Conservation (phyloP, 2,888 invertebrate species). For the Ephialtes manifestator region DNA sequence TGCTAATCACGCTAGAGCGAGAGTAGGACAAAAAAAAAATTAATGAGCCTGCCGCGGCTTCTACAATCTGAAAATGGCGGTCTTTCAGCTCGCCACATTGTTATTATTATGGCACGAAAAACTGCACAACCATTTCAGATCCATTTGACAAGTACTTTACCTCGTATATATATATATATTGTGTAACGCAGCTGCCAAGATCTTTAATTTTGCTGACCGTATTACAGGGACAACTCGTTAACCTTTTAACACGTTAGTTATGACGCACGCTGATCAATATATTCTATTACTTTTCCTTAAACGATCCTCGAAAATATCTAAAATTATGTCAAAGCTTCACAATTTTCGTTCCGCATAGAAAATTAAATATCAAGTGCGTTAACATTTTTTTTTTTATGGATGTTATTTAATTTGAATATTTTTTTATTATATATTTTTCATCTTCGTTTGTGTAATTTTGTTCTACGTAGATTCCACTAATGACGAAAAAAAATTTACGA, state of each 20-base stretch:
- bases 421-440: no score
- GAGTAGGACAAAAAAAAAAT: slow-evolving; percentile 20
- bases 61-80: slow-evolving; percentile 46
- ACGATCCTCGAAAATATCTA: background rate
- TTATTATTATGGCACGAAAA: slow-evolving; percentile 11
- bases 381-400: no score
- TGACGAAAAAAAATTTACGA: no score
- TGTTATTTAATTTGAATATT: no score
- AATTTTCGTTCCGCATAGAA: background rate
- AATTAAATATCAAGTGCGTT: no score
- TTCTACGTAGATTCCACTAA: no score
- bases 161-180: background rate
- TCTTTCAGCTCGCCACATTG: slow-evolving; percentile 20
- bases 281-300: background rate
- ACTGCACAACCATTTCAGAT: background rate
- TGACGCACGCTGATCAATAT: background rate
- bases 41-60: slow-evolving; percentile 55
- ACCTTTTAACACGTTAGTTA: background rate
- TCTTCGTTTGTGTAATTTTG: no score
- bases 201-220: background rate
- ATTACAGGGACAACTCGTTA: background rate
- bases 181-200: background rate
- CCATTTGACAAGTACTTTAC: background rate
- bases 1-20: slow-evolving; percentile 58
- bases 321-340: background rate